Percentiles rank a stretch among this genome's conserved stretches.
Evolutionary conservation across 1,140 invertebrate species (phyloP).

Genomic region (Zophobas atratus): DNA sequence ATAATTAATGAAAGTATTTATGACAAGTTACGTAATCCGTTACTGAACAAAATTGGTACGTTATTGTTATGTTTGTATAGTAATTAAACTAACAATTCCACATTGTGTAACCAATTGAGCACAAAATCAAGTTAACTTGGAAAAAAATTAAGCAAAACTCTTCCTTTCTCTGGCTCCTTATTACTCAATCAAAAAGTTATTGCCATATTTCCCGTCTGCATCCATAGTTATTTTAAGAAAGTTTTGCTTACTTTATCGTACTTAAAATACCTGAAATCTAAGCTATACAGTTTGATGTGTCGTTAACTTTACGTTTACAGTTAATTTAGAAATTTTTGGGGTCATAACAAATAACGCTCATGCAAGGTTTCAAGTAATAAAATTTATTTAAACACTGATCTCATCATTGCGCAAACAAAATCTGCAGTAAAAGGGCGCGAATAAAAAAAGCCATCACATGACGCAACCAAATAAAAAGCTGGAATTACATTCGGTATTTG

Average conservation of each 20-base stretch:
- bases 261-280: too few relatives aligned
- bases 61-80: conserved; percentile 33
- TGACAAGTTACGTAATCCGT: conserved; percentile 32
- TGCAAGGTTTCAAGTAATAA: conserved; percentile 9
- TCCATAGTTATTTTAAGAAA: too few relatives aligned
- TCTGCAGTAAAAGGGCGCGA: conserved; percentile 19
- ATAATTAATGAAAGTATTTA: conserved; percentile 33
- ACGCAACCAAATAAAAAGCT: conserved; percentile 19
- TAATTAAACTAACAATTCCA: neutral
- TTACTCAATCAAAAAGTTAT: too few relatives aligned
- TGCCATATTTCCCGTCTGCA: too few relatives aligned
- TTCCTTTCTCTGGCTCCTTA: too few relatives aligned
- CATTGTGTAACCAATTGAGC: neutral
- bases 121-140: too few relatives aligned
- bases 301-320: too few relatives aligned
- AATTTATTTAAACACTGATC: conserved; percentile 31
- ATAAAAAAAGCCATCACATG: conserved; percentile 32
- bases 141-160: too few relatives aligned
- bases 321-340: too few relatives aligned
- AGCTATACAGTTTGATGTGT: too few relatives aligned
- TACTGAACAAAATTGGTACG: conserved; percentile 10
- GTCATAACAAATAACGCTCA: conserved; percentile 5
- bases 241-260: too few relatives aligned
- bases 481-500: conserved; percentile 20
- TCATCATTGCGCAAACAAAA: conserved; percentile 31